Percentiles rank a stretch among this genome's conserved stretches.
phyloP scores from a whole-genome alignment of 2,113 vertebrate genomes.

The Callopanchax toddi region DNA sequence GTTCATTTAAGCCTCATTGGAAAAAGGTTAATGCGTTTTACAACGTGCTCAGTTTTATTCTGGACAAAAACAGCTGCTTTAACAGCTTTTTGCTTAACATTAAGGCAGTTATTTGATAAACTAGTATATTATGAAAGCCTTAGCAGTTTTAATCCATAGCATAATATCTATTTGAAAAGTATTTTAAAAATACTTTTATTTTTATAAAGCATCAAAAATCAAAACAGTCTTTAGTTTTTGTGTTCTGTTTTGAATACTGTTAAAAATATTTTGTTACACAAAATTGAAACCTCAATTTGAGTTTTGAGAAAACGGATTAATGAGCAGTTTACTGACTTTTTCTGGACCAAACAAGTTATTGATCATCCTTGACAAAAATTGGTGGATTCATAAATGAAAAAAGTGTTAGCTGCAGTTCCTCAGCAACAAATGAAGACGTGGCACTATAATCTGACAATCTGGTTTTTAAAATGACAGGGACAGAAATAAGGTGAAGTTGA shows the following conservation, averaged over 20 bases:
- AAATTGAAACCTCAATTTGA: not conserved
- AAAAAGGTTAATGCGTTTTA: constrained; percentile 45
- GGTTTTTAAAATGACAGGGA: not conserved
- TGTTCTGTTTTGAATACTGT: not conserved
- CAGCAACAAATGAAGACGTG: not conserved
- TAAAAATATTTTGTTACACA: not conserved
- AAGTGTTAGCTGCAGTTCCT: too few species aligned
- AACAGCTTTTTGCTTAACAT: not conserved
- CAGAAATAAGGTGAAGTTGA: constrained; percentile 3
- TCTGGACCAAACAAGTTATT: not conserved
- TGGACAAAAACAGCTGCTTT: constrained; percentile 19
- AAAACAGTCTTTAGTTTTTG: not conserved
- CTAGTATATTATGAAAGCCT: not conserved
- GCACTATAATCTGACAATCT: not conserved
- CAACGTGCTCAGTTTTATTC: constrained; percentile 4
- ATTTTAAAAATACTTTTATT: not conserved
- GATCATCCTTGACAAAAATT: not conserved
- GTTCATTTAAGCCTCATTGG: constrained; percentile 27
- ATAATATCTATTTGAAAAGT: not conserved
- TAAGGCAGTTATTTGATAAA: not conserved
- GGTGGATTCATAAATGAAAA: too few species aligned
- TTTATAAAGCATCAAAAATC: not conserved
- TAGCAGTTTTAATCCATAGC: not conserved
- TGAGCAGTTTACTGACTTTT: not conserved
- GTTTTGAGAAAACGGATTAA: not conserved